Base-by-base conservation (phyloP, 2,888 invertebrate species). In the Melolontha melolontha region DNA sequence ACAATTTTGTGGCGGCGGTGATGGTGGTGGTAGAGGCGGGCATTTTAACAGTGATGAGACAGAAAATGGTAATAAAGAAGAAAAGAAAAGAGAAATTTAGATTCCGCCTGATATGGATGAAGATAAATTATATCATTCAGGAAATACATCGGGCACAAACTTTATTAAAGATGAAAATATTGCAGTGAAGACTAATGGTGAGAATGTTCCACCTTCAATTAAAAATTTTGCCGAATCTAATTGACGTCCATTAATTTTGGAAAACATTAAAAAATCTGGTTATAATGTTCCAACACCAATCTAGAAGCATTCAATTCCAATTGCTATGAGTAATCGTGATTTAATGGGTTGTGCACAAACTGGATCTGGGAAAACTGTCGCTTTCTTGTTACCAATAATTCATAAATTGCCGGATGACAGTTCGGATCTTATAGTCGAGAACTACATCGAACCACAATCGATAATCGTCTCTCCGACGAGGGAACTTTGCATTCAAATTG, bases 311-410 rank as follows among this genome's bases (percentile, higher is more conserved):
- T 91, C 96, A 0, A 89, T 98, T 62, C 97, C 98, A 0, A 91
- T 94, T 29, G 89, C 98, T 29, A 84, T 90, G 81, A 84, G 79
- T 0, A 92, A 92, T 0, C 85, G 96, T 29, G 98, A 99, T 85
- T 82, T 99, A 27, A 98, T 98, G 96, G 97, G 93, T 0, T 98
- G 98, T 79, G 98, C 98, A 0, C 98, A 98, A 82, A 99, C 98
- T 6, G 98, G 98, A 0, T 97, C 97, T 0, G 99, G 98, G 11
- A 98, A 98, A 86, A 98, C 98, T 0, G 92, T 92, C 0, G 97
- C 98, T 0, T 98, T 96, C 79, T 82, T 98, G 17, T 80, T 98
- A 41, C 98, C 98, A 0, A 95, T 98, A 2, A 88, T 98, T 41
- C 88, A 94, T 74, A 85, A 83, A 0, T 81, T 96, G 5, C 78